phyloP scores from a whole-genome alignment of 2,113 vertebrate genomes.

The Phylloscopus trochiloides region DNA sequence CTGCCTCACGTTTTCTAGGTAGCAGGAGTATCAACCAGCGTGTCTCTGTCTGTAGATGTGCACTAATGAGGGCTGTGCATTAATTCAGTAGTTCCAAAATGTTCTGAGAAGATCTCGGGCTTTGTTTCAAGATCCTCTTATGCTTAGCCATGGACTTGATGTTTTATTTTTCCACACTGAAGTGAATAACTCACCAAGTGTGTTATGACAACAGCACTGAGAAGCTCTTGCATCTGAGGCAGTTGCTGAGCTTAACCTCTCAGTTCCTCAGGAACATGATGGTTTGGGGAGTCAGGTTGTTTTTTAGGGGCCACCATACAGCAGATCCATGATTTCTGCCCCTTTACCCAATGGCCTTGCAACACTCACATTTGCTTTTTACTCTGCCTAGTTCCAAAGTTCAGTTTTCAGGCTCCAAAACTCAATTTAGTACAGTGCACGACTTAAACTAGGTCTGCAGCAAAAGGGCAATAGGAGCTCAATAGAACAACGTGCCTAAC shows the following conservation, averaged over 20 bases:
- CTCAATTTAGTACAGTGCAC: neutral
- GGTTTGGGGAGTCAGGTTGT: neutral
- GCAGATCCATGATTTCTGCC: neutral
- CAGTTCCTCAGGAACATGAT: neutral
- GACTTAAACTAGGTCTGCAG: neutral
- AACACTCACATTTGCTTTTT: neutral
- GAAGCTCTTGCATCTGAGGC: rapidly evolving
- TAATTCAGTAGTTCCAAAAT: neutral
- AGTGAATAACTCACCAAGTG: neutral
- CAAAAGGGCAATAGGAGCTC: neutral
- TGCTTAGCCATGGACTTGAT: neutral
- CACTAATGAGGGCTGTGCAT: rapidly evolving
- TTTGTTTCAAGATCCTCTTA: neutral
- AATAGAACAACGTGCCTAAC: neutral
- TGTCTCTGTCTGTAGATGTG: neutral
- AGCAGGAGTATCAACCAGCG: neutral
- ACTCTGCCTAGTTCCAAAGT: neutral
- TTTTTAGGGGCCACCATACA: neutral
- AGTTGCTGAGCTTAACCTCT: neutral
- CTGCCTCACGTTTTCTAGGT: neutral
- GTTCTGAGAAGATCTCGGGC: neutral
- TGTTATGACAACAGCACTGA: neutral
- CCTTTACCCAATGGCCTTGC: neutral
- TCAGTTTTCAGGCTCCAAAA: neutral
- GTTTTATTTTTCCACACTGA: neutral